Percentiles rank a stretch among this genome's conserved stretches.
These are phyloP conservation scores for Virgularia gustaviana DNA, from an alignment of 92 coral and sea anemone genomes.

Conservation along the genomic window DNA sequence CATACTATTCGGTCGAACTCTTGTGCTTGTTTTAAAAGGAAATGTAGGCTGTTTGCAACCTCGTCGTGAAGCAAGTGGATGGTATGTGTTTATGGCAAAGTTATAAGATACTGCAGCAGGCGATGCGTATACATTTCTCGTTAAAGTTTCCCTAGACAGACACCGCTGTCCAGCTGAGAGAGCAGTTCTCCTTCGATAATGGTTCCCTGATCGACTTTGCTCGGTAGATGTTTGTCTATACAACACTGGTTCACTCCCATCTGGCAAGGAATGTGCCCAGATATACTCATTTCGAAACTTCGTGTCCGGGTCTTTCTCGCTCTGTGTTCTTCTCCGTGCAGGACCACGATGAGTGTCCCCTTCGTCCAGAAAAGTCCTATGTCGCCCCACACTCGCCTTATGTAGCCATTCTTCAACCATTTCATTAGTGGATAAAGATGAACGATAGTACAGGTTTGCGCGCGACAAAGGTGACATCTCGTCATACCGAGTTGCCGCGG, in stretches of 20 bases:
- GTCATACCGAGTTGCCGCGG: neutral
- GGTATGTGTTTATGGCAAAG: slow-evolving; percentile 68
- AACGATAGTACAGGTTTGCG: neutral
- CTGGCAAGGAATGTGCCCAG: neutral
- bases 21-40: slow-evolving; percentile 47
- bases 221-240: neutral
- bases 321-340: neutral
- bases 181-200: neutral
- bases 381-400: neutral
- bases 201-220: neutral
- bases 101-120: slow-evolving; percentile 21
- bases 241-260: neutral
- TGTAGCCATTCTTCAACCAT: neutral
- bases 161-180: neutral
- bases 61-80: slow-evolving; percentile 77
- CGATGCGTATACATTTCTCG: slow-evolving; percentile 19
- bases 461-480: neutral
- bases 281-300: neutral
- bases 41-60: slow-evolving; percentile 61
- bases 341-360: neutral
- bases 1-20: slow-evolving; percentile 73
- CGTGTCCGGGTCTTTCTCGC: neutral
- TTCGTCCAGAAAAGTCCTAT: too few species aligned
- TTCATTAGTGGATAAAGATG: neutral
- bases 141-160: slow-evolving; percentile 8